Conservation (phyloP, 2,888 invertebrate species). For the Anticlea derivata region DNA sequence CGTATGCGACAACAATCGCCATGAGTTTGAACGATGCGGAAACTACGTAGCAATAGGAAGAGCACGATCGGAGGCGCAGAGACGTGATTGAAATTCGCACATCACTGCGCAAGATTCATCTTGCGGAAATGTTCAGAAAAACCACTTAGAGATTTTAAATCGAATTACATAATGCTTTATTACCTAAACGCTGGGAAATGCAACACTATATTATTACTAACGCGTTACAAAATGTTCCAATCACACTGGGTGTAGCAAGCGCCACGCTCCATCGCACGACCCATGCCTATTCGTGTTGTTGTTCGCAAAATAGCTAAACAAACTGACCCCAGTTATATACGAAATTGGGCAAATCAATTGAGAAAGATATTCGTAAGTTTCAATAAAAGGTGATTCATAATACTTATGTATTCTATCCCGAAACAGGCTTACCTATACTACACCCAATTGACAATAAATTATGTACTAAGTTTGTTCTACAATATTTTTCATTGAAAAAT, state of each 20-base stretch:
- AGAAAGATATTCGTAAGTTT: too few relatives aligned
- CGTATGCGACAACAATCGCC: too few relatives aligned
- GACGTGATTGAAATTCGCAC: slow-evolving; percentile 52
- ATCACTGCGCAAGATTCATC: slow-evolving; percentile 44
- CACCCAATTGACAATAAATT: too few relatives aligned
- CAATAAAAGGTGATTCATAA: too few relatives aligned
- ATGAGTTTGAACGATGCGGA: slow-evolving; percentile 22
- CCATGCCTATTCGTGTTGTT: slow-evolving; percentile 29
- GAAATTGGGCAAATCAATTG: slow-evolving; percentile 22
- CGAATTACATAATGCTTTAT: slow-evolving; percentile 20
- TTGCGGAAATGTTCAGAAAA: slow-evolving; percentile 44
- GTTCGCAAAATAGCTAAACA: slow-evolving; percentile 37
- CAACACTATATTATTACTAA: slow-evolving; percentile 28
- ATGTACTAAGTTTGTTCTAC: too few relatives aligned
- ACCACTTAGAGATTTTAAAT: slow-evolving; percentile 39
- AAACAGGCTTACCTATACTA: too few relatives aligned
- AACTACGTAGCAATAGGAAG: slow-evolving; percentile 34
- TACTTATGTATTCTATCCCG: too few relatives aligned
- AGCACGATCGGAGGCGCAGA: slow-evolving; percentile 17
- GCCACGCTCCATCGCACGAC: slow-evolving; percentile 41
- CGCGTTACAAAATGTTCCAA: slow-evolving; percentile 50
- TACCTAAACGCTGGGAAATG: slow-evolving; percentile 32
- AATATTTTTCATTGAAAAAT: too few relatives aligned
- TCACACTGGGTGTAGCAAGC: slow-evolving; percentile 55
- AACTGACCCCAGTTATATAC: slow-evolving; percentile 44